A percentile compares a stretch with the other conserved stretches of the same genome.
Evolutionary conservation across 2,113 vertebrate species (phyloP).

Genomic region (Ictalurus furcatus): DNA sequence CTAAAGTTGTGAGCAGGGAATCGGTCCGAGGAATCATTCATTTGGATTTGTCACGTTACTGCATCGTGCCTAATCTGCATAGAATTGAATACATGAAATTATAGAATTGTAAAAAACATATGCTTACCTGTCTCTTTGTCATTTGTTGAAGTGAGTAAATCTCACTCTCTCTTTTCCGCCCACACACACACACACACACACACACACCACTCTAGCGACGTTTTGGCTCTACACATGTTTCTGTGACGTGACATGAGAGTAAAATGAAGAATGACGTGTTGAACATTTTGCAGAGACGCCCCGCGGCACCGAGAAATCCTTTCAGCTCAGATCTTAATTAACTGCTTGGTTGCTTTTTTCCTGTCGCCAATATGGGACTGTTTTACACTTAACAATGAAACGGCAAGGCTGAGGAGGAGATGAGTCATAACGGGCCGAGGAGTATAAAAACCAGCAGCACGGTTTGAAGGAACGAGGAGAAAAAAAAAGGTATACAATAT

Average conservation of each 20-base stretch:
- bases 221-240: background rate
- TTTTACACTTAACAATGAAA: conserved; percentile 54
- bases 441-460: conserved; percentile 8
- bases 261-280: conserved; percentile 50
- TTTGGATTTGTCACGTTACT: background rate
- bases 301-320: conserved; percentile 36
- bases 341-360: conserved; percentile 42
- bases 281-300: conserved; percentile 53
- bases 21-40: background rate
- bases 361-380: conserved; percentile 37
- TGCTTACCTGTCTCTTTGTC: background rate
- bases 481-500: background rate
- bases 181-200: background rate
- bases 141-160: background rate
- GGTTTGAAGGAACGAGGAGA: background rate
- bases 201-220: background rate
- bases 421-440: background rate
- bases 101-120: background rate
- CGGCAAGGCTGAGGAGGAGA: background rate
- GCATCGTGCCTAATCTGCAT: background rate
- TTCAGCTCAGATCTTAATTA: conserved; percentile 56
- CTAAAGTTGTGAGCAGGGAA: background rate
- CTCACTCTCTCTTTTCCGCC: background rate
- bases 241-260: conserved; percentile 1
- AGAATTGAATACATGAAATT: background rate